Base-by-base conservation (phyloP, 2,113 vertebrate species). In the Sphaerodactylus townsendi region DNA sequence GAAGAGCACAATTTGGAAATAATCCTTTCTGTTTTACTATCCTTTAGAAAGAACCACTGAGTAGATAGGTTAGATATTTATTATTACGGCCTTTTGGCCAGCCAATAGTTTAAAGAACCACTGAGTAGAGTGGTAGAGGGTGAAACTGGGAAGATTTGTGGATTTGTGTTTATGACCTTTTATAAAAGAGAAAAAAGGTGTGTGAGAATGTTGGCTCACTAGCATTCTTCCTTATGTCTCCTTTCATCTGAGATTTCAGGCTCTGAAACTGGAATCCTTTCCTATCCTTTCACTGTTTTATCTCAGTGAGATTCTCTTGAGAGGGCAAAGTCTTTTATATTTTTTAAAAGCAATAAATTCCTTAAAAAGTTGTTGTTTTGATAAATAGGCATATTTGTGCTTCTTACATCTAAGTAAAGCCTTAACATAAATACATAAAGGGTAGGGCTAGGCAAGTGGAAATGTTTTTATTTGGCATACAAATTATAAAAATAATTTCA, bases 331-430 rank as follows among this genome's bases (percentile, higher is more conserved):
- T 72, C 13, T 73, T 71, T 59, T 23, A 68, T 53, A 77, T 77
- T 62, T 80, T 81, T 72, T 13, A 75, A 62, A 4, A 21, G 46
- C 2, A 85, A 77, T 85, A 79, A 85, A 85, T 85, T 71, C 25
- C 41, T 37, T 44, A 35, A 59, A 81, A 35, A 28, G 2, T 33
- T 14, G 8, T 3, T 71, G 33, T 13, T 59, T 46, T 78, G 11
- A 64, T 17, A 15, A 35, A 39, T 37, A 15, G 4, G 66, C 14
- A 17, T 37, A n/a, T 30, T 69, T 72, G 35, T 77, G 25, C 13
- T n/a, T 66, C 62, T 75, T 75, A 30, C 56, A 62, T 30, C 10
- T 39, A 21, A 44, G 6, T 46, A 8, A 81, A 71, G 9, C 0
- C 10, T 72, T 14, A 39, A 71, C 48, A 59, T 17, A 30, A 11